Evolutionary conservation across 2,797 vertebrate species (phyloP).

Genomic region (Spondyliosoma cantharus): DNA sequence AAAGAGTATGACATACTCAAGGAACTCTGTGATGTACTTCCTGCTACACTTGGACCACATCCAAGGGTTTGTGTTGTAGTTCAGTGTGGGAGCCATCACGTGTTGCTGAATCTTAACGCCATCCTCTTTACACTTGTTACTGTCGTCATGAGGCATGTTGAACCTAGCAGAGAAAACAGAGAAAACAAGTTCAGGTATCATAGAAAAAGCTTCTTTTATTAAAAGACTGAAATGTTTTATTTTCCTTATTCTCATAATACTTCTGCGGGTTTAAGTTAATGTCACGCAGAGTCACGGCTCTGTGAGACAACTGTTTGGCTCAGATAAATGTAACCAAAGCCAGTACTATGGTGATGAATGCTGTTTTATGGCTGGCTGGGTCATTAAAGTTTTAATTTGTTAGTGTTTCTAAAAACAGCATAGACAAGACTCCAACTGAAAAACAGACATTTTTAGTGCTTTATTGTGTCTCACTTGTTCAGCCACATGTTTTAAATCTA

Average conservation of each 20-base stretch:
- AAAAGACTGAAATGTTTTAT: neutral
- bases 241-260: neutral
- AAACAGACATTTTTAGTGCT: neutral
- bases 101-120: constrained; percentile 95
- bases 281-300: neutral
- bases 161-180: constrained; percentile 83
- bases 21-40: constrained; percentile 99
- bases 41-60: constrained; percentile 99
- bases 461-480: constrained; percentile 18
- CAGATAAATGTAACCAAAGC: neutral
- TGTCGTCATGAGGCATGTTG: constrained; percentile 99
- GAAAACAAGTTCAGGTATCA: neutral
- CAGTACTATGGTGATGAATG: neutral
- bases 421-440: neutral
- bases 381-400: constrained; percentile 1
- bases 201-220: neutral
- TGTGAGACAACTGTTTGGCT: neutral
- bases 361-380: neutral
- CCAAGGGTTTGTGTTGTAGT: constrained; percentile 99
- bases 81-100: constrained; percentile 97
- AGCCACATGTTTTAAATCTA: constrained; percentile 29
- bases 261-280: neutral
- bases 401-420: constrained; percentile 21
- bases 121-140: constrained; percentile 97
- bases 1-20: constrained; percentile 90